These are phyloP conservation scores for Crocodylus rhombifer DNA, from an alignment of 2,797 vertebrate genomes.

Conservation along the genomic window DNA sequence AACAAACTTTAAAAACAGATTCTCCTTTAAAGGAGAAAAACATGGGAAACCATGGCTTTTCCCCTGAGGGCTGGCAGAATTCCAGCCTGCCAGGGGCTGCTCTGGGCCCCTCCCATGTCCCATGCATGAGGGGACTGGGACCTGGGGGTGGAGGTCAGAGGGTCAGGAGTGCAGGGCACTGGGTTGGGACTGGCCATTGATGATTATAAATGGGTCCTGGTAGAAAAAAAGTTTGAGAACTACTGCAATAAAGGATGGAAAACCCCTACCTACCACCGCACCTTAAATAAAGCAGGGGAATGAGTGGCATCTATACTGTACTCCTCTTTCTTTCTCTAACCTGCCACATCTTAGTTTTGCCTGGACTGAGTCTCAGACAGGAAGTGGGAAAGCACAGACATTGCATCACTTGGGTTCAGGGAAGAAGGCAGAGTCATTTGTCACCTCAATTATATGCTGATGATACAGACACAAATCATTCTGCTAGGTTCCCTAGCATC, in stretches of 20 bases:
- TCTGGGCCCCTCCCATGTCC: too few species aligned
- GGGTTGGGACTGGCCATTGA: too few species aligned
- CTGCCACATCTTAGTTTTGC: neutral
- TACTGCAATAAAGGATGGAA: neutral
- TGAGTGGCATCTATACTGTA: fast-evolving
- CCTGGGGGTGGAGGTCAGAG: too few species aligned
- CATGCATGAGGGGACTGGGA: too few species aligned
- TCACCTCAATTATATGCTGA: neutral
- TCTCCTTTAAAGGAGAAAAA: too few species aligned
- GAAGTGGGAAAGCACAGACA: neutral
- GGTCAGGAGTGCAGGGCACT: too few species aligned
- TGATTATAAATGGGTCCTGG: too few species aligned
- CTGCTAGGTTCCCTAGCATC: neutral
- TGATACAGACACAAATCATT: neutral
- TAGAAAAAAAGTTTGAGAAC: too few species aligned
- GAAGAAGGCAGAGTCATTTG: neutral
- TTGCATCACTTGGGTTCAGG: neutral
- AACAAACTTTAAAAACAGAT: too few species aligned
- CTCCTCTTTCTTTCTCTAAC: neutral
- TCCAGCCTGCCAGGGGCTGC: too few species aligned
- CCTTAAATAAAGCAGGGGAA: neutral
- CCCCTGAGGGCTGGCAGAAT: too few species aligned
- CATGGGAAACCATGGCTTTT: too few species aligned
- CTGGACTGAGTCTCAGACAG: neutral
- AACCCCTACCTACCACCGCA: fast-evolving